Conservation (phyloP, 2,888 invertebrate species). For the Napeogenes inachia region DNA sequence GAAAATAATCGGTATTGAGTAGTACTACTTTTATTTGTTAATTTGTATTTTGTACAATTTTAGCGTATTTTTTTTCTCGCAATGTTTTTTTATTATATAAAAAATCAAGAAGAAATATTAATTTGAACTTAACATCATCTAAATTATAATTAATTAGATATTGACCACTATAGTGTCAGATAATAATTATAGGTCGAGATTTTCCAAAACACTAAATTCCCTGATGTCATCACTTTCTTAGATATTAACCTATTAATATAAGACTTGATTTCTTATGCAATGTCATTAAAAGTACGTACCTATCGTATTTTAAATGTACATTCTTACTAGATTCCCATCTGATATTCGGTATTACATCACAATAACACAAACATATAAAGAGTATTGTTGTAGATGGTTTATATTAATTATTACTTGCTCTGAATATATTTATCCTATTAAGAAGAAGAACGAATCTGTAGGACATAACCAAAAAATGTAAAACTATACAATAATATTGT, state of each 20-base stretch:
- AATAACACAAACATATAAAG: too few species aligned
- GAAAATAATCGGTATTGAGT: too few species aligned
- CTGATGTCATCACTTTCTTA: conserved; percentile 12
- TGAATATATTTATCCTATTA: too few species aligned
- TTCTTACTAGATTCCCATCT: not conserved
- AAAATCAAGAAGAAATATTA: too few species aligned
- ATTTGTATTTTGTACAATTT: not conserved
- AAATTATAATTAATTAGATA: not conserved
- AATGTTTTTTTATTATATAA: not conserved
- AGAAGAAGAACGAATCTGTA: too few species aligned
- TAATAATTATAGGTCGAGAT: conserved; percentile 2
- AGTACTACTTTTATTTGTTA: not conserved
- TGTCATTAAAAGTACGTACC: too few species aligned
- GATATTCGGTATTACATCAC: too few species aligned
- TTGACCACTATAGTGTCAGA: not conserved
- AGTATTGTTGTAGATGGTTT: too few species aligned
- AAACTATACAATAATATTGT: not conserved
- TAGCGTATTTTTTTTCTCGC: not conserved
- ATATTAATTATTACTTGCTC: too few species aligned
- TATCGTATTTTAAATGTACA: too few species aligned
- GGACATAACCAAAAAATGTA: too few species aligned
- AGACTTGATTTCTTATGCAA: not conserved
- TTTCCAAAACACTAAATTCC: conserved; percentile 3
- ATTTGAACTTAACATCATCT: not conserved
- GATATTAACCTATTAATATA: not conserved